phyloP scores from a whole-genome alignment of 2,888 invertebrate genomes.

The Eupithecia vulgata region DNA sequence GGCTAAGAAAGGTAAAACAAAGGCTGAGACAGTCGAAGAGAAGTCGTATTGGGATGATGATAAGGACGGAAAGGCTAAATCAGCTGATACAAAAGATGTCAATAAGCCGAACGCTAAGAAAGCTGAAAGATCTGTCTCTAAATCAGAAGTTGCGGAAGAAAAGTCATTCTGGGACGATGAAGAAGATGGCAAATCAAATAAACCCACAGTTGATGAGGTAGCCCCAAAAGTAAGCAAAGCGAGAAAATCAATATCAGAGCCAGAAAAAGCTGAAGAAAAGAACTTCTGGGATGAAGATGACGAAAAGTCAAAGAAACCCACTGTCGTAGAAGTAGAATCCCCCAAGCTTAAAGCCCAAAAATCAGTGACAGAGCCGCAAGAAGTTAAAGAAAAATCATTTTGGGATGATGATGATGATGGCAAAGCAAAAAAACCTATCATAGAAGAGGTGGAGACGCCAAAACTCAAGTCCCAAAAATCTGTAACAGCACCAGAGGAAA shows the following conservation, averaged over 20 bases:
- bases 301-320: slow-evolving; percentile 53
- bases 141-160: slow-evolving; percentile 63
- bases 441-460: slow-evolving; percentile 54
- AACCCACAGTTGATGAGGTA: slow-evolving; percentile 55
- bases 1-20: slow-evolving; percentile 61
- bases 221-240: slow-evolving; percentile 49
- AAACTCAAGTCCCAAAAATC: slow-evolving; percentile 52
- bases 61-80: slow-evolving; percentile 56
- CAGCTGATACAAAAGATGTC: slow-evolving; percentile 54
- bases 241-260: slow-evolving; percentile 56
- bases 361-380: slow-evolving; percentile 57
- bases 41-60: slow-evolving; percentile 69
- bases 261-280: slow-evolving; percentile 62
- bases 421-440: slow-evolving; percentile 55
- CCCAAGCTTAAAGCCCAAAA: slow-evolving; percentile 48
- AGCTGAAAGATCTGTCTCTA: slow-evolving; percentile 56
- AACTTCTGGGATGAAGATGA: slow-evolving; percentile 62
- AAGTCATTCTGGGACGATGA: slow-evolving; percentile 69
- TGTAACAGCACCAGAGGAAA: slow-evolving; percentile 56
- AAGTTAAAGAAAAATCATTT: slow-evolving; percentile 60
- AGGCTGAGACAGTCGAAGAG: slow-evolving; percentile 57
- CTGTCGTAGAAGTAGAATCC: slow-evolving; percentile 52
- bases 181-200: slow-evolving; percentile 56
- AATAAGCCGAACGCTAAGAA: slow-evolving; percentile 48
- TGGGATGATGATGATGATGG: slow-evolving; percentile 66